Evolutionary conservation across 2,113 vertebrate genomes (phyloP).

Genomic region (Bubo bubo): DNA sequence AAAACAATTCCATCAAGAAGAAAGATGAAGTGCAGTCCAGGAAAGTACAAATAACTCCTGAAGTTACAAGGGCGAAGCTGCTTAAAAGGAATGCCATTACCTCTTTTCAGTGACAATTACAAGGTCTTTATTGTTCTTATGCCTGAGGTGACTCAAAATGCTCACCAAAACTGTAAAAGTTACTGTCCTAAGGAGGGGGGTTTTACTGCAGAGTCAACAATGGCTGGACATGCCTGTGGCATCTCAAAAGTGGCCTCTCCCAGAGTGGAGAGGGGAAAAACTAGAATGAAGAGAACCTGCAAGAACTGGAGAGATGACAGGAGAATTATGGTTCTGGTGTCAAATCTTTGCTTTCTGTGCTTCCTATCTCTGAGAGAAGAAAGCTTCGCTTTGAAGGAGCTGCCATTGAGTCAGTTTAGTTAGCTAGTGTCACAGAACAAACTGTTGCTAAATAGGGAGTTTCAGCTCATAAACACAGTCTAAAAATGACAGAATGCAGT

Average conservation of each 20-base stretch:
- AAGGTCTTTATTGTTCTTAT: background rate
- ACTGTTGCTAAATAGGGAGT: conserved; percentile 9
- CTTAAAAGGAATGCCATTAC: background rate
- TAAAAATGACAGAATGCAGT: conserved; percentile 17
- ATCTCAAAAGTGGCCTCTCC: background rate
- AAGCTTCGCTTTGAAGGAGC: conserved; percentile 18
- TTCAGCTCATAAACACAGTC: background rate
- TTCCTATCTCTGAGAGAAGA: background rate
- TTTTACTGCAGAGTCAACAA: background rate
- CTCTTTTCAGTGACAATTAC: background rate
- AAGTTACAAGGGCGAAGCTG: background rate
- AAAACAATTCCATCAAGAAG: background rate
- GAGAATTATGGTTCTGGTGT: background rate
- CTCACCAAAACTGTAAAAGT: background rate
- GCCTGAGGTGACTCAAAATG: background rate
- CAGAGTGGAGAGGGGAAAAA: background rate
- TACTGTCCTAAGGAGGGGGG: background rate
- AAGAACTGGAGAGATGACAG: background rate
- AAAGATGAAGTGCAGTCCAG: background rate
- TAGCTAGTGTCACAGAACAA: conserved; percentile 18
- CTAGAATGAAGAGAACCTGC: background rate
- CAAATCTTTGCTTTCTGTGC: background rate
- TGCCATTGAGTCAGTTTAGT: background rate
- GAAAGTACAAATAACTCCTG: background rate
- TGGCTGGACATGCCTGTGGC: background rate